Percentiles rank a stretch among this genome's conserved stretches.
Conservation (phyloP, 2,888 invertebrate genomes). For the Eristalis pertinax region DNA sequence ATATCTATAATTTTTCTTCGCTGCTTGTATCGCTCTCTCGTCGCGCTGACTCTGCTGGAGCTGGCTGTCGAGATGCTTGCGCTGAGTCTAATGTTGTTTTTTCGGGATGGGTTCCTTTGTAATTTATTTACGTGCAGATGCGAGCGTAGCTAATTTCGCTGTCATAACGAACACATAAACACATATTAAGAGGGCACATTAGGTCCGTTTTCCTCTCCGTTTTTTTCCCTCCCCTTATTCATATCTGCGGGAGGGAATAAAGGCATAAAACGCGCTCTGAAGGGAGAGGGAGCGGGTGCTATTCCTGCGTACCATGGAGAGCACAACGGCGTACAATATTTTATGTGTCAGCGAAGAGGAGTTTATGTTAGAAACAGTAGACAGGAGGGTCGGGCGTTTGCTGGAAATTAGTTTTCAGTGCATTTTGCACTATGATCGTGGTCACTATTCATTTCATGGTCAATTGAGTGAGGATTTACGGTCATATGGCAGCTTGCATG, state of each 20-base stretch:
- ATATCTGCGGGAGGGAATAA: constrained; percentile 41
- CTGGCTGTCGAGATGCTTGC: constrained; percentile 17
- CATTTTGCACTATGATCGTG: constrained; percentile 31
- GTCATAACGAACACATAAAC: constrained; percentile 72
- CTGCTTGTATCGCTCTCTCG: constrained; percentile 38
- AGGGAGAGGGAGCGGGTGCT: constrained; percentile 16
- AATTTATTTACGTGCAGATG: constrained; percentile 71
- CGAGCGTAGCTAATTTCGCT: constrained; percentile 71
- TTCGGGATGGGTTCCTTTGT: constrained; percentile 67
- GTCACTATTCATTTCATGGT: constrained; percentile 62
- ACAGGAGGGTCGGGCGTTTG: background rate
- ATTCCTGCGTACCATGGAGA: constrained; percentile 49
- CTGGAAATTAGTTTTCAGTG: constrained; percentile 58
- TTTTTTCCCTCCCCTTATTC: constrained; percentile 49
- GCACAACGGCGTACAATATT: constrained; percentile 56
- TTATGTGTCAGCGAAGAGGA: constrained; percentile 51
- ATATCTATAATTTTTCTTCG: constrained; percentile 69
- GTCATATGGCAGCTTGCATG: background rate
- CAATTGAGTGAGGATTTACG: constrained; percentile 58
- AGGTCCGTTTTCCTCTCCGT: constrained; percentile 59
- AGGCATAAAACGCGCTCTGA: constrained; percentile 24
- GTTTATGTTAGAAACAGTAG: constrained; percentile 29
- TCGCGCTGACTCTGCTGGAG: constrained; percentile 4
- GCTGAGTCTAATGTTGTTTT: constrained; percentile 24
- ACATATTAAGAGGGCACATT: constrained; percentile 72